These are phyloP conservation scores for Drosophila eugracilis DNA, from an alignment of 1,140 invertebrate species.

Conservation along the genomic window DNA sequence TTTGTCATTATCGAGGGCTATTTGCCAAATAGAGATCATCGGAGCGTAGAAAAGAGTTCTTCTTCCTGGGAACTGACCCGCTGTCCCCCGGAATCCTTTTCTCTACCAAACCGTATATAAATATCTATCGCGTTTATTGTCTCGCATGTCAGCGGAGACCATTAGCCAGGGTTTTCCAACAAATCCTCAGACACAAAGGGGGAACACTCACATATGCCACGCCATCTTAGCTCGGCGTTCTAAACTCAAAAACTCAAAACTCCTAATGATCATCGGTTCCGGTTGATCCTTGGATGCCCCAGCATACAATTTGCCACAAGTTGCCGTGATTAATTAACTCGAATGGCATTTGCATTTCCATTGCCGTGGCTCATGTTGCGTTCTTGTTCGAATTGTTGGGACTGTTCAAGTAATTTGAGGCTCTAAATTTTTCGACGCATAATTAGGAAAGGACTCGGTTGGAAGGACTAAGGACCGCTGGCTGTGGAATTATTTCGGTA, in stretches of 20 bases:
- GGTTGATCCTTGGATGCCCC: conserved; percentile 27
- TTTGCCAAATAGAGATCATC: conserved; percentile 61
- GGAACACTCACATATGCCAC: conserved; percentile 41
- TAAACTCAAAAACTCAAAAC: not conserved
- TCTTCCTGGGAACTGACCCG: conserved; percentile 14
- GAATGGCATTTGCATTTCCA: conserved; percentile 59
- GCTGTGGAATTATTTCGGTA: conserved; percentile 66
- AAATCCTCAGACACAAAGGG: conserved; percentile 37
- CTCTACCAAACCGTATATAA: conserved; percentile 1
- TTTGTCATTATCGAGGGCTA: conserved; percentile 61
- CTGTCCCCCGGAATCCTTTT: conserved; percentile 7
- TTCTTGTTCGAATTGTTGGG: conserved; percentile 38
- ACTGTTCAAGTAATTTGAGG: conserved; percentile 54
- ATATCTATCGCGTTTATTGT: conserved; percentile 28
- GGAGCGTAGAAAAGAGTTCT: conserved; percentile 64
- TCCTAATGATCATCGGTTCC: conserved; percentile 76
- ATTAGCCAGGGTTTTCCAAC: conserved; percentile 58
- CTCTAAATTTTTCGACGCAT: conserved; percentile 65
- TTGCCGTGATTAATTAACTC: conserved; percentile 70
- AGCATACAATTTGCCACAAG: conserved; percentile 63
- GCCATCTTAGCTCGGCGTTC: conserved; percentile 7
- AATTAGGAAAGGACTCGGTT: conserved; percentile 52
- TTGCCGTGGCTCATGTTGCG: conserved; percentile 71
- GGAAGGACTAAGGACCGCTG: conserved; percentile 57
- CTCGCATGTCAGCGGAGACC: conserved; percentile 43